Base-by-base conservation (phyloP, 1,140 invertebrate species). In the Colletes latitarsis region DNA sequence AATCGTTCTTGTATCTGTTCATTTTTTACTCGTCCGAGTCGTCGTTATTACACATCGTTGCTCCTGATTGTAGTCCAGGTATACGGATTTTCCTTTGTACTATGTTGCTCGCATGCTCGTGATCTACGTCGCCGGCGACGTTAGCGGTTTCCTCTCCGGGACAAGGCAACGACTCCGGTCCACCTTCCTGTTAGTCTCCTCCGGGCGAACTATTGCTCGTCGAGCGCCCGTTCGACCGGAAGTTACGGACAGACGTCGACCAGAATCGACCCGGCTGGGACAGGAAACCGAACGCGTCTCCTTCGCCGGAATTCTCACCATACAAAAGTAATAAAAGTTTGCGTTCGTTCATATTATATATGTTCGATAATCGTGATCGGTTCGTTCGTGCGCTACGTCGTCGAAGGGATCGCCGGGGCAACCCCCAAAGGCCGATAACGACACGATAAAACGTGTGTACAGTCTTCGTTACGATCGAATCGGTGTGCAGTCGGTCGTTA, bases 1-100 rank as follows among this genome's bases (percentile, higher is more conserved):
- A 85, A 88, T 90, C 81, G 73, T 85, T 60, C 63, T 52, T 82
- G 81, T 79, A 82, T 88, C 82, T 83, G 64, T 84, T 77, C 69
- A 46, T 86, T 72, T 49, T 70, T 74, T 55, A 86, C 43, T 70
- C 67, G 75, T 62, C 57, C 39, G 6, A 41, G 69, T 83, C 62
- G 78, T 87, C n/a, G 80, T 74, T 77, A 78, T 41, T 63, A 63
- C 21, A 83, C 70, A 77, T 86, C 79, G 85, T 88, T 82, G 82
- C 82, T 83, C 74, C 86, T 85, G 79, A 58, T 85, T 57, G 73
- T 69, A 58, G 73, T 41, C 73, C 82, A 74, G 78, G 69, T 77
- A 70, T 67, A 68, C 53, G 73, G 43, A 76, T 82, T 83, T 77
- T 72, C 63, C 76, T 82, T 85, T 82, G 55, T 82, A 78, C 76